Conservation (phyloP, 2,113 vertebrate genomes). For the Perca flavescens region DNA sequence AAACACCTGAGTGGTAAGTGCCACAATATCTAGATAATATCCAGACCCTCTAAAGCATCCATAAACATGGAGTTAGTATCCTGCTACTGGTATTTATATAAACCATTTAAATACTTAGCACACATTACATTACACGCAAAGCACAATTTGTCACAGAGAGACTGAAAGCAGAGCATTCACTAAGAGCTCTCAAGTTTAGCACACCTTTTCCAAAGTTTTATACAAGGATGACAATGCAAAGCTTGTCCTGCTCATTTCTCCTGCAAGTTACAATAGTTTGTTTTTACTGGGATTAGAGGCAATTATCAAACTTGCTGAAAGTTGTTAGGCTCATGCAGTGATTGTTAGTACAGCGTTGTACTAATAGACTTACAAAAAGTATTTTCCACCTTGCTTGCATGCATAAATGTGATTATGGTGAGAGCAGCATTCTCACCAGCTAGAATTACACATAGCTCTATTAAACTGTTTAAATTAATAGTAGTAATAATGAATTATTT, state of each 20-base stretch:
- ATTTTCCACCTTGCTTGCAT: constrained; percentile 60
- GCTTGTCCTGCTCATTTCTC: no score
- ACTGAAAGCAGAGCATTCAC: constrained; percentile 38
- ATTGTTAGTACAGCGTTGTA: constrained; percentile 38
- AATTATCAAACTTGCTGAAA: constrained; percentile 20
- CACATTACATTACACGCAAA: constrained; percentile 46
- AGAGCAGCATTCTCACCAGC: constrained; percentile 63
- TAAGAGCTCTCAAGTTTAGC: background rate
- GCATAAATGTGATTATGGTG: constrained; percentile 62
- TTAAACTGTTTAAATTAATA: constrained; percentile 47
- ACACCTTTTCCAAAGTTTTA: constrained; percentile 17
- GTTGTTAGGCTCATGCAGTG: constrained; percentile 42
- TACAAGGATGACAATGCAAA: background rate
- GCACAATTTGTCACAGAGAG: constrained; percentile 54
- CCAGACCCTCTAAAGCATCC: constrained; percentile 84
- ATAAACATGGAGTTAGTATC: constrained; percentile 76
- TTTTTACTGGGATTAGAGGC: constrained; percentile 2
- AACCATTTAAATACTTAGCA: constrained; percentile 63
- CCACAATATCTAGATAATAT: constrained; percentile 86
- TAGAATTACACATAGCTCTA: constrained; percentile 68
- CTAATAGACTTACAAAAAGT: constrained; percentile 49
- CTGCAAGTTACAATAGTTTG: no score
- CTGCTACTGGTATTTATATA: constrained; percentile 75
- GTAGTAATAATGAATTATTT: no score
- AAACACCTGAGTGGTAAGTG: constrained; percentile 74